Evolutionary conservation across 1,140 invertebrate species (phyloP).

Genomic region (Apis dorsata): DNA sequence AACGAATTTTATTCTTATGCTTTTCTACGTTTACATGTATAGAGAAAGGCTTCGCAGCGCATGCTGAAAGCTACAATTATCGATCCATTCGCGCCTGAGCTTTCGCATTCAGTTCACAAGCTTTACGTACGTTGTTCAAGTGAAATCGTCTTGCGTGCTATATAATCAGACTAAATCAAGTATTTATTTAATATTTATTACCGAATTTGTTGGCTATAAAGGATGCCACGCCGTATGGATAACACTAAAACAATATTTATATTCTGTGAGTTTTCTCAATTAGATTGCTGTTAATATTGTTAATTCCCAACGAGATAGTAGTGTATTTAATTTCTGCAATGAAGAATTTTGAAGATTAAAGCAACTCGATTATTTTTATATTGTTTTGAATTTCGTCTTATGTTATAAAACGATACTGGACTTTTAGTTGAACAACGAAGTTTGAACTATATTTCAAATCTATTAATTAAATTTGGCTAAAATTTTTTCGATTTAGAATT

Average conservation of each 20-base stretch:
- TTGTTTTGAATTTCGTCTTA: too few species aligned
- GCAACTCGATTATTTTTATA: neutral
- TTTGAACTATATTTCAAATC: neutral
- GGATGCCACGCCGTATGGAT: conserved; percentile 51
- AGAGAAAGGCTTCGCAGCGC: conserved; percentile 46
- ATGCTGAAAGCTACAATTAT: conserved; percentile 64
- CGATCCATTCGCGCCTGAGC: conserved; percentile 58
- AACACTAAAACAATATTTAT: conserved; percentile 50
- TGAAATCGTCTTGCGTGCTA: conserved; percentile 38
- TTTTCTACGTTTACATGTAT: conserved; percentile 1
- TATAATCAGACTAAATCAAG: neutral
- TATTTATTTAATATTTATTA: conserved; percentile 21
- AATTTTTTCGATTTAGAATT: neutral
- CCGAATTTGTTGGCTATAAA: neutral
- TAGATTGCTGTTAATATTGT: neutral
- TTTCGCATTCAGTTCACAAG: conserved; percentile 56
- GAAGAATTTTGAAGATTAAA: neutral
- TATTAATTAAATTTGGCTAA: neutral
- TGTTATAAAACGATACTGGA: too few species aligned
- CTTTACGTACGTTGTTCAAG: conserved; percentile 58
- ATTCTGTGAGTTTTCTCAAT: conserved; percentile 56
- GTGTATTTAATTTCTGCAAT: neutral
- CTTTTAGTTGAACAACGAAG: too few species aligned
- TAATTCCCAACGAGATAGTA: neutral
- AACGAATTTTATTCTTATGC: conserved; percentile 2